Conservation (phyloP, 2,888 invertebrate species). For the Mactromeris polynyma region DNA sequence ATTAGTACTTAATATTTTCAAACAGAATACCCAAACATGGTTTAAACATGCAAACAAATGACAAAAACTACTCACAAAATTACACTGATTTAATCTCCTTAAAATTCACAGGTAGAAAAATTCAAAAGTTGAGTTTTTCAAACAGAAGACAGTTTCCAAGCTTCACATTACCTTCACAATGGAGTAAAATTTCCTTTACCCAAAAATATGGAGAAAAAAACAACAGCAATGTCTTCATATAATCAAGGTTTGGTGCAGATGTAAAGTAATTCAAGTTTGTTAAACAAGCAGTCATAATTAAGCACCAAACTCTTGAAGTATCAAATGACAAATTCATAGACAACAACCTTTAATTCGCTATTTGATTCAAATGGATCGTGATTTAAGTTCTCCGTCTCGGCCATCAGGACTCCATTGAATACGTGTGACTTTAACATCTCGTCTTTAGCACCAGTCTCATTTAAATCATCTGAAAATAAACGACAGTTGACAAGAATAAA, state of each 20-base stretch:
- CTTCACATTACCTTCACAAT: too few species aligned
- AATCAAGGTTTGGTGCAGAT: too few species aligned
- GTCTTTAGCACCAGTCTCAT: not conserved
- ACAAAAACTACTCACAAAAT: not conserved
- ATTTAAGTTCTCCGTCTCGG: conserved; percentile 96
- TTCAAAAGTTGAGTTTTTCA: too few species aligned
- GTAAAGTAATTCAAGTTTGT: too few species aligned
- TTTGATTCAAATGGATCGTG: conserved; percentile 96
- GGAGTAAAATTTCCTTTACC: too few species aligned
- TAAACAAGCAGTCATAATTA: too few species aligned
- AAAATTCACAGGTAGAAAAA: too few species aligned
- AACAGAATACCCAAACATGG: not conserved
- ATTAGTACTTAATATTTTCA: not conserved
- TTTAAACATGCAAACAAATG: not conserved
- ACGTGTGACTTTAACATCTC: conserved; percentile 34
- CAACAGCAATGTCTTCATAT: too few species aligned
- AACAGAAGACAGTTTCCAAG: too few species aligned
- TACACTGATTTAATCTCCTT: not conserved
- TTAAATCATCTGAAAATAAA: not conserved
- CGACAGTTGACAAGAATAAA: not conserved
- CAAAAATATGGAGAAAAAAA: too few species aligned
- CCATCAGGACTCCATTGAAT: conserved; percentile 91
- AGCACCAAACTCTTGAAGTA: too few species aligned
- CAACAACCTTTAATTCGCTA: conserved; percentile 94
- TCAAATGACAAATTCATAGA: too few species aligned